Conservation (phyloP, 1,140 invertebrate genomes). For the Pentalonia nigronervosa region DNA sequence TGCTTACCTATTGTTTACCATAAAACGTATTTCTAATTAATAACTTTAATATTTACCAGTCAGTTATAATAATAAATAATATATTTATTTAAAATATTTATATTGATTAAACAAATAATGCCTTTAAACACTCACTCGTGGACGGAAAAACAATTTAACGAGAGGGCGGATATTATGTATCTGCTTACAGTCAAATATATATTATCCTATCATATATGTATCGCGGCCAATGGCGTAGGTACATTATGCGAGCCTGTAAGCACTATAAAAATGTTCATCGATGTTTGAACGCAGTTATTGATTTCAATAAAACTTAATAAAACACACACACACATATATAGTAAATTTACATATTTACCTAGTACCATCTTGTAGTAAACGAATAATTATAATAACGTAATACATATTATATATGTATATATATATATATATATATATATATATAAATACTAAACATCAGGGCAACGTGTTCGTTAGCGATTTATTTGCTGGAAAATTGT, state of each 20-base stretch:
- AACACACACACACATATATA: neutral
- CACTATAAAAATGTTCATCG: neutral
- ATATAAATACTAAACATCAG: neutral
- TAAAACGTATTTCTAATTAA: neutral
- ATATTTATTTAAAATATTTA: neutral
- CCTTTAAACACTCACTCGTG: neutral
- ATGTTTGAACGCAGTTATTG: neutral
- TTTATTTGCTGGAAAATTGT: neutral
- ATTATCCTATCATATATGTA: neutral
- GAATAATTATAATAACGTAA: neutral
- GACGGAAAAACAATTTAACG: neutral
- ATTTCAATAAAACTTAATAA: neutral
- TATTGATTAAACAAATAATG: neutral
- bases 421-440: too few species aligned
- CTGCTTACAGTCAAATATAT: neutral
- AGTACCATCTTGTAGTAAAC: neutral
- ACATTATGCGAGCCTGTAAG: neutral
- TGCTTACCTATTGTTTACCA: neutral
- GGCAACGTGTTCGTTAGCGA: neutral
- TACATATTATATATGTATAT: too few species aligned
- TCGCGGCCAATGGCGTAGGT: neutral
- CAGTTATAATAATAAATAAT: neutral
- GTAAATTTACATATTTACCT: neutral
- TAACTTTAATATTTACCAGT: neutral
- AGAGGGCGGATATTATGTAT: neutral